phyloP scores from a whole-genome alignment of 2,888 invertebrate species.

The Synanthedon vespiformis region DNA sequence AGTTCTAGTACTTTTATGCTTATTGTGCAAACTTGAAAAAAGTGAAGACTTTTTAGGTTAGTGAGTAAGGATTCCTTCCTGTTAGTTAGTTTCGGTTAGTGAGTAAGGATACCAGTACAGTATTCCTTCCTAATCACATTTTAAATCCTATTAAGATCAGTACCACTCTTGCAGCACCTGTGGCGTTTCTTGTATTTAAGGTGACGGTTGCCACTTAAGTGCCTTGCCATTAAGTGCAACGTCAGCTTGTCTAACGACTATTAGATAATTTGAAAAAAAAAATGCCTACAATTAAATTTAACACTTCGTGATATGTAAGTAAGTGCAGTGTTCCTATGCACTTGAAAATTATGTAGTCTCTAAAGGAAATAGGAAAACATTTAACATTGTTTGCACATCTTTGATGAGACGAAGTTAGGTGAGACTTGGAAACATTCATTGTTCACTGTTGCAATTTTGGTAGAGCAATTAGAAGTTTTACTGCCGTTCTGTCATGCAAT shows the following conservation, averaged over 20 bases:
- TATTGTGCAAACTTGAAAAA: too few relatives aligned
- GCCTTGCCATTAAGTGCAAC: too few relatives aligned
- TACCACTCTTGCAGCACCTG: too few relatives aligned
- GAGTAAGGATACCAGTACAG: too few relatives aligned
- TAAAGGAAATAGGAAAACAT: slow-evolving; percentile 33
- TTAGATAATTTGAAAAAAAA: background rate
- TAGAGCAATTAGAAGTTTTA: background rate
- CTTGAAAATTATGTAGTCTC: slow-evolving; percentile 13
- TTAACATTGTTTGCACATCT: slow-evolving; percentile 25
- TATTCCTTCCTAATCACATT: too few relatives aligned
- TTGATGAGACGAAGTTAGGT: slow-evolving; percentile 9
- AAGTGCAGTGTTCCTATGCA: slow-evolving; percentile 18
- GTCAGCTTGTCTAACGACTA: too few relatives aligned
- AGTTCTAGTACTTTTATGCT: too few relatives aligned
- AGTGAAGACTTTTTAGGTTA: background rate
- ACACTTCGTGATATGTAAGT: slow-evolving; percentile 21
- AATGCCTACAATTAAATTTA: slow-evolving; percentile 36
- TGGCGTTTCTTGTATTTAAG: too few relatives aligned
- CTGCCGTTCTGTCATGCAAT: background rate
- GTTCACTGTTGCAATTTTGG: background rate
- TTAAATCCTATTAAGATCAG: too few relatives aligned
- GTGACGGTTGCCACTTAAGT: too few relatives aligned
- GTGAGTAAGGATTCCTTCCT: background rate
- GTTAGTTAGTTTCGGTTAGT: too few relatives aligned
- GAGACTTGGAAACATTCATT: background rate